These are phyloP conservation scores for Cetoscarus ocellatus DNA, from an alignment of 2,797 vertebrate genomes.

Conservation along the genomic window DNA sequence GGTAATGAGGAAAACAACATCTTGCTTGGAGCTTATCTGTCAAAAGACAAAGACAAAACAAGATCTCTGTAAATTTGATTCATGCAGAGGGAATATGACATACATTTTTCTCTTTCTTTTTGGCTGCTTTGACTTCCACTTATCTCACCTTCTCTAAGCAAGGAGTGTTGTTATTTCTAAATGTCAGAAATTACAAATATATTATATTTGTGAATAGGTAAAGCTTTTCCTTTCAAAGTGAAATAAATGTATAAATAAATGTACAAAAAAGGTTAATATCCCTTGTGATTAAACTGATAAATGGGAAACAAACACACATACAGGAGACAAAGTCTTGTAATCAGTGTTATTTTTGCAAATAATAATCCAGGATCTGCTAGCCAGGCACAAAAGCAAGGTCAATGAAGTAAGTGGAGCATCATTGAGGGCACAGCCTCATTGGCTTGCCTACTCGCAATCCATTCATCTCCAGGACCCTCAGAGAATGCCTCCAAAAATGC, in stretches of 20 bases:
- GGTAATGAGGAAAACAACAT: constrained; percentile 98
- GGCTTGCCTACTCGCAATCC: background rate
- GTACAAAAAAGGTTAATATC: background rate
- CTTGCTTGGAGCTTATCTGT: constrained; percentile 96
- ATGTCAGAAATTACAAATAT: too few relatives aligned
- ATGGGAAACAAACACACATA: background rate
- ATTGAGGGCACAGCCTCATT: too few relatives aligned
- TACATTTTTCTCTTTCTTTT: too few relatives aligned
- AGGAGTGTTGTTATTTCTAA: background rate
- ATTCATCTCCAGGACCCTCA: background rate
- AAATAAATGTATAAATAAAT: background rate
- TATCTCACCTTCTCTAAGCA: too few relatives aligned
- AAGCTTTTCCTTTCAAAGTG: background rate
- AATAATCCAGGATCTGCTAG: too few relatives aligned
- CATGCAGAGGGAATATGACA: background rate
- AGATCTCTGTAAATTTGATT: background rate
- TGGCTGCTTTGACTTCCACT: too few relatives aligned
- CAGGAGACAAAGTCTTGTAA: background rate
- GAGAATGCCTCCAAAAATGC: too few relatives aligned
- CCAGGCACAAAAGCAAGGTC: too few relatives aligned
- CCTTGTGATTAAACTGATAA: too few relatives aligned
- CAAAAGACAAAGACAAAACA: constrained; percentile 2
- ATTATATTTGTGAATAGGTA: too few relatives aligned
- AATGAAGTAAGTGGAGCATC: too few relatives aligned
- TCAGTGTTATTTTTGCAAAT: too few relatives aligned